phyloP scores from a whole-genome alignment of 2,797 vertebrate species.

The Tympanoctomys barrerae region DNA sequence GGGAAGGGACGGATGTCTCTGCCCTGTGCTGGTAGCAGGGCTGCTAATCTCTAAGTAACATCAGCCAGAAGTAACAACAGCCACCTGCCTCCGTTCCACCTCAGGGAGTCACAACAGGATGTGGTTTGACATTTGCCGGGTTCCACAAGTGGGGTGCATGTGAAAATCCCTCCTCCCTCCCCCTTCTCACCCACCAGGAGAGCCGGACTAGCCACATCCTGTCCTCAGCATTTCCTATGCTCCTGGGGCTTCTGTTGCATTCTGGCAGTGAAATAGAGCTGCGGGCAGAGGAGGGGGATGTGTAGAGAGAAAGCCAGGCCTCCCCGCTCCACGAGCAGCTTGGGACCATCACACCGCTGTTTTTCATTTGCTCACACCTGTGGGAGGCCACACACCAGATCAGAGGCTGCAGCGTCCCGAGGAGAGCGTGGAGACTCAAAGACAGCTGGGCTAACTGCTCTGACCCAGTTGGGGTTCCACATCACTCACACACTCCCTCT shows the following conservation, averaged over 20 bases:
- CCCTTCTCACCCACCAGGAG: slow-evolving; percentile 66
- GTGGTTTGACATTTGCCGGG: slow-evolving; percentile 86
- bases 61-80: slow-evolving; percentile 66
- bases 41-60: slow-evolving; percentile 73
- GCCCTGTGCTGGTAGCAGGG: background rate
- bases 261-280: background rate
- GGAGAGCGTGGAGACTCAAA: background rate
- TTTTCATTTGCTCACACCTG: slow-evolving; percentile 17
- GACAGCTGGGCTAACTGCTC: slow-evolving; percentile 61
- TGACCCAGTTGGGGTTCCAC: slow-evolving; percentile 56
- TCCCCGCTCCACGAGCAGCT: background rate
- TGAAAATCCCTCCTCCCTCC: slow-evolving; percentile 63
- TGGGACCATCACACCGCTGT: background rate
- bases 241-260: background rate
- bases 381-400: background rate
- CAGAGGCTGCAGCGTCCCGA: background rate
- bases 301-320: background rate
- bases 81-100: slow-evolving; percentile 64
- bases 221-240: background rate
- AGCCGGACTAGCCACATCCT: slow-evolving; percentile 70
- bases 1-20: background rate
- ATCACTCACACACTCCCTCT: background rate
- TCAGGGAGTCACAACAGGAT: slow-evolving; percentile 87
- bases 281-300: background rate
- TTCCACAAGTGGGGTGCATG: slow-evolving; percentile 65